Evolutionary conservation across 2,888 invertebrate genomes (phyloP), one percentile per base, ranked within the genome.

Genomic region (Meteorus cinctellus): DNA sequence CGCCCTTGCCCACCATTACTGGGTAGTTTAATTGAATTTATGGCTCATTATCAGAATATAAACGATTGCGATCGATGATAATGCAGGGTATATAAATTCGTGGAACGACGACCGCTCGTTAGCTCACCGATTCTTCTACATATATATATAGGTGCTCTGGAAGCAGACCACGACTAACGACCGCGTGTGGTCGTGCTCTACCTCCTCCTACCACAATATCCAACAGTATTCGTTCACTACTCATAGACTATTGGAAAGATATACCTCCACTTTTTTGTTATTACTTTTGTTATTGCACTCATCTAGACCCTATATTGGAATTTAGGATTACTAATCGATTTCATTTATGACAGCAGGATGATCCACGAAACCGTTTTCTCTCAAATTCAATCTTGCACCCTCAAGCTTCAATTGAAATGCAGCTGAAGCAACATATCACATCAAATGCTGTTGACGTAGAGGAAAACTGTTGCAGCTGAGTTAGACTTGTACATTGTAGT

Each of bases 21-120:
- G 51, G 62, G 72, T 77, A 80, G 82, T 82, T 85, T 85, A 86
- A 86, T 86, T 85, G 82, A 85, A 86, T 86, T 86, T 85, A 86
- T 84, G 81, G 83, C 82, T 82, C 82, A 84, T 86, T 85, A 86
- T 84, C 82, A 80, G 79, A 79, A 77, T 80, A 81, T 81, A 74
- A 81, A 81, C 81, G 83, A 84, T 83, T 82, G 79, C 83, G 83
- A 84, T 85, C 84, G 79, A 81, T 82, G 84, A 84, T 85, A 85
- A 84, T 75, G 79, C 75, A 76, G 65, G 68, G 70, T 69, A 76
- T 78, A 82, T 83, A 84, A 85, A 86, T 82, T 82, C 80, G 76
- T 79, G 70, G 74, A 76, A 72, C 70, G 77, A 77, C 67, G 51
- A 65, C 63, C 71, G 72, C 80, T 78, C 76, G 77, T 78, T 80